Evolutionary conservation across 2,888 invertebrate genomes (phyloP).

Genomic region (Mythimna impura): DNA sequence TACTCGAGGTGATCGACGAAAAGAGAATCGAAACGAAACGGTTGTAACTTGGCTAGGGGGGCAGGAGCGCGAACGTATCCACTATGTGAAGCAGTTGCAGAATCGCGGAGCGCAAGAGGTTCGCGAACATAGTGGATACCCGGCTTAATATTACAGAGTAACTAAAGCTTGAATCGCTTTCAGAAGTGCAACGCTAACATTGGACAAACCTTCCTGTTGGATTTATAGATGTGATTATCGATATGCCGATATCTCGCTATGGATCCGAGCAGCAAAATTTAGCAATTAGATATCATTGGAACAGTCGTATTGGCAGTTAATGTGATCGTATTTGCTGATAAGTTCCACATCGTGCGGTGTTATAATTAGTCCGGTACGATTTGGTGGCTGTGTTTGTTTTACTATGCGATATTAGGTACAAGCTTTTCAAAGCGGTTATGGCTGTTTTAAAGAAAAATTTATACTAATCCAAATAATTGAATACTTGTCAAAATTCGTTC

Average conservation of each 20-base stretch:
- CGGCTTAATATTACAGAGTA: conserved; percentile 11
- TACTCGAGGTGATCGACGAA: too few species aligned
- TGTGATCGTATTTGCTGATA: conserved; percentile 54
- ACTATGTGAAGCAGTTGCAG: too few species aligned
- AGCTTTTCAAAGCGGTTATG: not conserved
- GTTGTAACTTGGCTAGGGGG: too few species aligned
- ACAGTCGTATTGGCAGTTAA: conserved; percentile 47
- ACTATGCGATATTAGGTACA: not conserved
- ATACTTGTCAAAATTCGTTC: too few species aligned
- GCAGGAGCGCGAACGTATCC: too few species aligned
- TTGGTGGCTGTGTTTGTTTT: not conserved
- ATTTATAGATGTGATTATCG: conserved; percentile 54
- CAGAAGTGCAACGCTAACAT: conserved; percentile 39
- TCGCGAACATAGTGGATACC: too few species aligned
- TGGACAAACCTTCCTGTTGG: conserved; percentile 41
- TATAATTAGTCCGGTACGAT: conserved; percentile 36
- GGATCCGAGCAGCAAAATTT: conserved; percentile 49
- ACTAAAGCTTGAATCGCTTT: conserved; percentile 41
- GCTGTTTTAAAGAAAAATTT: too few species aligned
- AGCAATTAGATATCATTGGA: conserved; percentile 54
- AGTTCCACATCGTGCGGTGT: conserved; percentile 43
- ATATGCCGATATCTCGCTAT: conserved; percentile 48
- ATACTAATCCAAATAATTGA: too few species aligned
- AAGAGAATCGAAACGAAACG: too few species aligned
- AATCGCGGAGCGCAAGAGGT: too few species aligned